Percentiles rank a stretch among this genome's conserved stretches.
These are phyloP conservation scores for Thamnophis sirtalis DNA, from an alignment of 2,113 vertebrate genomes.

Conservation along the genomic window DNA sequence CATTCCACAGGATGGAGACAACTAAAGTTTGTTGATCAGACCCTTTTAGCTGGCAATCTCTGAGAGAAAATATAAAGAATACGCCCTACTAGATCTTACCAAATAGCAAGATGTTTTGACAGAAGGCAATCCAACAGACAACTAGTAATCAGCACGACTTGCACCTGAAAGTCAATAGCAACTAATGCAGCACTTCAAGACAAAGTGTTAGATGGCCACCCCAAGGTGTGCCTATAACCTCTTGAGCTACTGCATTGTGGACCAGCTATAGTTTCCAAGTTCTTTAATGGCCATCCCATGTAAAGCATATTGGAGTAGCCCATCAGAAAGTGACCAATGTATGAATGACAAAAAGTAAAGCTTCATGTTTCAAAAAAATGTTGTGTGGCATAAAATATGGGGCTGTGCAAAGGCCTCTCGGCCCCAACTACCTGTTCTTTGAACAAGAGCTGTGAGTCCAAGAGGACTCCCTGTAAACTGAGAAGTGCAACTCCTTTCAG, in stretches of 20 bases:
- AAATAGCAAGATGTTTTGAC: neutral
- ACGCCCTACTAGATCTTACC: neutral
- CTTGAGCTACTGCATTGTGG: neutral
- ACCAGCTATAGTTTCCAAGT: neutral
- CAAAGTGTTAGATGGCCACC: neutral
- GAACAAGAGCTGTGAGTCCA: neutral
- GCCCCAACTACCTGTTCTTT: neutral
- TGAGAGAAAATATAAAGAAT: neutral
- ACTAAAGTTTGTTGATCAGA: neutral
- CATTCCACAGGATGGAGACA: neutral
- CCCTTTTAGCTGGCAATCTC: neutral
- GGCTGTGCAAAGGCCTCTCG: neutral
- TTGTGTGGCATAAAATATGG: neutral
- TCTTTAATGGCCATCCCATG: neutral
- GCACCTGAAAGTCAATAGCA: neutral
- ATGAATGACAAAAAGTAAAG: neutral
- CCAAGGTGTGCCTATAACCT: neutral
- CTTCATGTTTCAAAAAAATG: neutral
- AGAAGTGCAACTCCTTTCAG: neutral
- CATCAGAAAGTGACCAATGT: neutral
- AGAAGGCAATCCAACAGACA: neutral
- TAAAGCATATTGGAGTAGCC: neutral
- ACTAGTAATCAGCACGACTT: neutral
- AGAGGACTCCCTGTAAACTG: neutral
- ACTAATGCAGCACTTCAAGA: neutral